Evolutionary conservation across 2,113 vertebrate species (phyloP).

Genomic region (Pandion haliaetus): DNA sequence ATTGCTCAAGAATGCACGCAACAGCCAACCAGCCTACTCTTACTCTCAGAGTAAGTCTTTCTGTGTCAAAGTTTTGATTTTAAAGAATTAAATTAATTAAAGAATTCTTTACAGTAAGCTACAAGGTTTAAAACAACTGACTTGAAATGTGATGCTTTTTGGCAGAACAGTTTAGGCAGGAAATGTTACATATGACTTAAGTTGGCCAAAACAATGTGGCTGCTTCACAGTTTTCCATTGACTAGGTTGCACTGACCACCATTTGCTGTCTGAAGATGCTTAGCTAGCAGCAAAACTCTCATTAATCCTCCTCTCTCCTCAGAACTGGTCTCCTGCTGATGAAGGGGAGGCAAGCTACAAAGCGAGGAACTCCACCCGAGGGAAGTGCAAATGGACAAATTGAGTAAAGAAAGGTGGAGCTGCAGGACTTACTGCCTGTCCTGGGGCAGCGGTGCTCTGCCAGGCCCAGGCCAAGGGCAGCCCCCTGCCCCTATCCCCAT

Average conservation of each 20-base stretch:
- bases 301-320: neutral
- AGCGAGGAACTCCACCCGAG: neutral
- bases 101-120: neutral
- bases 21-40: neutral
- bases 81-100: neutral
- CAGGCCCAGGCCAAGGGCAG: neutral
- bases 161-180: neutral
- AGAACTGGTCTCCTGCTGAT: neutral
- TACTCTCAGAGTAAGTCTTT: neutral
- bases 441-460: accelerated
- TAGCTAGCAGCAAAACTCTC: neutral
- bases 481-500: accelerated
- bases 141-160: neutral
- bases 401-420: neutral
- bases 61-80: neutral
- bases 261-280: neutral
- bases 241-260: neutral
- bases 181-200: neutral
- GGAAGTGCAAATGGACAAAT: neutral
- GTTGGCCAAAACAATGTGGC: neutral
- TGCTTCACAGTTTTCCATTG: neutral
- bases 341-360: neutral
- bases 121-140: neutral
- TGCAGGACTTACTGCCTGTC: neutral
- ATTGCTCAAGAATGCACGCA: neutral